Evolutionary conservation across 2,797 vertebrate species (phyloP).

Genomic region (Myotis myotis): DNA sequence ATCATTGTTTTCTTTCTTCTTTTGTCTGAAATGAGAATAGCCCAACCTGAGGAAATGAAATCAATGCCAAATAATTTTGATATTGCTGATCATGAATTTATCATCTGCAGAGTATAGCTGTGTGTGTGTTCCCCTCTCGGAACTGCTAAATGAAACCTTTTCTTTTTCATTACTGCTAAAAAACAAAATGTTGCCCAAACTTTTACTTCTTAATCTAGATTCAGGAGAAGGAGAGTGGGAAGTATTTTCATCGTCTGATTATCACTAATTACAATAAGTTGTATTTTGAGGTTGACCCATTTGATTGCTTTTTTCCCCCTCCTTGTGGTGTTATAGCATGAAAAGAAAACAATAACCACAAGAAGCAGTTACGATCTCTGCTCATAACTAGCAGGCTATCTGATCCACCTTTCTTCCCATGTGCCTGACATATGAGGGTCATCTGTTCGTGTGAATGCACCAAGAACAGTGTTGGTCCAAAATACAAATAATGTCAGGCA

Average conservation of each 20-base stretch:
- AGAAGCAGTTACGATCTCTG: not conserved
- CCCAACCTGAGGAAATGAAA: not conserved
- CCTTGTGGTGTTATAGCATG: not conserved
- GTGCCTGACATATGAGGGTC: not conserved
- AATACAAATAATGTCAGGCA: not conserved
- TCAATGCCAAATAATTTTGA: not conserved
- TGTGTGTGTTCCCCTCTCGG: fast-evolving
- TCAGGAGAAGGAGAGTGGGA: not conserved
- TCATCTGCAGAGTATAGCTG: not conserved
- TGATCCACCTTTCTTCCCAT: not conserved
- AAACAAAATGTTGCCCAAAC: not conserved
- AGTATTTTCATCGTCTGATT: not conserved
- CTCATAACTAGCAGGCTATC: not conserved
- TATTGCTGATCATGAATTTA: not conserved
- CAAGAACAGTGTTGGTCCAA: not conserved
- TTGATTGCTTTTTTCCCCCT: not conserved
- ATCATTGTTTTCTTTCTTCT: not conserved
- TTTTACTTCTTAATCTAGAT: not conserved
- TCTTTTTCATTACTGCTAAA: not conserved
- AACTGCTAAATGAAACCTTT: not conserved
- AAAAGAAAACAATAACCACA: not conserved
- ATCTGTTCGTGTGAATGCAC: not conserved
- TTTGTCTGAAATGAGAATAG: not conserved
- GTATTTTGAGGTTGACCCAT: not conserved
- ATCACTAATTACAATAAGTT: not conserved